Evolutionary conservation across 2,888 invertebrate genomes (phyloP).

Genomic region (Hartigia nigra): DNA sequence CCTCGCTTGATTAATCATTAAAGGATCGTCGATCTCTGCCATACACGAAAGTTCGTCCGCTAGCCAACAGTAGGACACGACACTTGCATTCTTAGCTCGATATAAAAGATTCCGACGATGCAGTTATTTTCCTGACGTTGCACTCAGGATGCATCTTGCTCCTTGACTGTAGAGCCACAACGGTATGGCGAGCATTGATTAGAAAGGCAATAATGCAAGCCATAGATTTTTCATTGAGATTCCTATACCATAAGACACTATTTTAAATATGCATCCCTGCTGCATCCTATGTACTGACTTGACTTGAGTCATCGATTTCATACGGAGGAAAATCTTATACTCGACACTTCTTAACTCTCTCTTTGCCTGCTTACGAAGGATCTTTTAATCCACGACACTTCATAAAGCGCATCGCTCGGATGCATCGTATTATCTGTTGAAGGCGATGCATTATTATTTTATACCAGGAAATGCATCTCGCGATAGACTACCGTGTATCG

Average conservation of each 20-base stretch:
- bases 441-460: background rate
- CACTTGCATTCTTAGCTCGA: background rate
- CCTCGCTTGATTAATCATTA: background rate
- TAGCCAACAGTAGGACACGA: background rate
- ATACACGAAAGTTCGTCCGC: background rate
- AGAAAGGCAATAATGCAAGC: background rate
- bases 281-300: background rate
- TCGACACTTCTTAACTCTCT: background rate
- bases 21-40: background rate
- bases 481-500: constrained; percentile 16
- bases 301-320: background rate
- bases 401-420: background rate
- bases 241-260: background rate
- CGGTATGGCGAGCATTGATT: background rate
- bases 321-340: background rate
- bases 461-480: constrained; percentile 15
- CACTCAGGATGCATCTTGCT: background rate
- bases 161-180: background rate
- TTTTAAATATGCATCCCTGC: background rate
- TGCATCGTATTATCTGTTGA: background rate
- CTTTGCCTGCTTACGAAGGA: background rate
- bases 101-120: background rate
- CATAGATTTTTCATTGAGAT: background rate
- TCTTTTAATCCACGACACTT: background rate
- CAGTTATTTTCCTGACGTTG: background rate